phyloP scores from a whole-genome alignment of 1,140 invertebrate genomes.

The Babylonia areolata region DNA sequence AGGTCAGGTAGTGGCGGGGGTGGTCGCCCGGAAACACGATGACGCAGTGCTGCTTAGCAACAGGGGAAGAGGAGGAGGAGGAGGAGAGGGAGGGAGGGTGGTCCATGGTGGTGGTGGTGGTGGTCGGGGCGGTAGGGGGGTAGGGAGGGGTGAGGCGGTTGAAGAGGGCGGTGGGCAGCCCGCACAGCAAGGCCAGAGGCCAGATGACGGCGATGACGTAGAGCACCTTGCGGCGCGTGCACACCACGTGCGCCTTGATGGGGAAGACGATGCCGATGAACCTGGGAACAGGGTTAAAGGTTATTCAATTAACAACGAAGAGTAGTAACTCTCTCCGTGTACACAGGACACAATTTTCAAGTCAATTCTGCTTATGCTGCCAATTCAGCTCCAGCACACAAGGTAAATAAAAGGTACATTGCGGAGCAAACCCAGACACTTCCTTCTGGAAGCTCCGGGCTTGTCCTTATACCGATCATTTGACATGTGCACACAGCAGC shows the following conservation, averaged over 20 bases:
- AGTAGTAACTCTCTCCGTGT: too few relatives aligned
- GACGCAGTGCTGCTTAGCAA: slow-evolving; percentile 50
- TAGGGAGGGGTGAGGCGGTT: slow-evolving; percentile 53
- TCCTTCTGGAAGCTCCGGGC: too few relatives aligned
- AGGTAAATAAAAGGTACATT: too few relatives aligned
- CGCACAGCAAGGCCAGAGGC: slow-evolving; percentile 66
- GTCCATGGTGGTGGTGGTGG: not conserved
- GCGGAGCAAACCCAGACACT: too few relatives aligned
- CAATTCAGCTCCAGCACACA: too few relatives aligned
- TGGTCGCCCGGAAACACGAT: slow-evolving; percentile 48
- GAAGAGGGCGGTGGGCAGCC: slow-evolving; percentile 70
- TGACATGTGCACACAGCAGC: too few relatives aligned
- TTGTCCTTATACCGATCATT: too few relatives aligned
- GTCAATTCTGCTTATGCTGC: too few relatives aligned
- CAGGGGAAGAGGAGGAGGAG: not conserved
- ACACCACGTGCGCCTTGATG: slow-evolving; percentile 75
- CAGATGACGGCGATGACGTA: slow-evolving; percentile 70
- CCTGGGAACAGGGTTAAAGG: too few relatives aligned
- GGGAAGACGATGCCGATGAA: slow-evolving; percentile 76
- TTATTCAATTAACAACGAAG: too few relatives aligned
- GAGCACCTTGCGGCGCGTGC: slow-evolving; percentile 69
- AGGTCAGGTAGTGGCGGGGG: slow-evolving; percentile 54
- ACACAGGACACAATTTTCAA: too few relatives aligned
- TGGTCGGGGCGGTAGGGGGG: not conserved
- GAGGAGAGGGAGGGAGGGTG: not conserved